Conservation (phyloP, 2,797 vertebrate species). For the Sebastes umbrosus region DNA sequence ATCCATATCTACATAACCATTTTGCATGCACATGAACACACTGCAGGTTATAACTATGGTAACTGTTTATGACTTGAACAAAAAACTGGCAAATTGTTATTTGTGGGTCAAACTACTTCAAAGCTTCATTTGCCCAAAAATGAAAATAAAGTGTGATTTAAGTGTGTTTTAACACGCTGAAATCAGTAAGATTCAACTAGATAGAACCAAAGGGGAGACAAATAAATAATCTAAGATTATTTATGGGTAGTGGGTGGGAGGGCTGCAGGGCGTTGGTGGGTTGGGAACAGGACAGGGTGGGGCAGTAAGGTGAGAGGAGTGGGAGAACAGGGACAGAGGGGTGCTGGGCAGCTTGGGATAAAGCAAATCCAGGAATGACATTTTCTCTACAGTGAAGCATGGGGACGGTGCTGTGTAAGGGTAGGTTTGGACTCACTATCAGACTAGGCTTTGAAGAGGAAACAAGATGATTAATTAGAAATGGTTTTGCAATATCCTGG, state of each 20-base stretch:
- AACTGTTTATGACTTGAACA: slow-evolving; percentile 9
- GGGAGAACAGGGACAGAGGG: slow-evolving; percentile 53
- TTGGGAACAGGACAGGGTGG: slow-evolving; percentile 41
- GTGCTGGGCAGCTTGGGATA: slow-evolving; percentile 60
- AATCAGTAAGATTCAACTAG: slow-evolving; percentile 39
- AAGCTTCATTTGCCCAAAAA: slow-evolving; percentile 47
- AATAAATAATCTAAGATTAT: slow-evolving; percentile 81
- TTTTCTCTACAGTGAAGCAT: slow-evolving; percentile 65
- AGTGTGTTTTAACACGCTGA: slow-evolving; percentile 59
- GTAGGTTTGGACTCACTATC: slow-evolving; percentile 69
- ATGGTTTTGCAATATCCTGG: slow-evolving; percentile 10
- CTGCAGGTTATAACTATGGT: not conserved
- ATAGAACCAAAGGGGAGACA: slow-evolving; percentile 36
- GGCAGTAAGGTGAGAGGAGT: slow-evolving; percentile 30
- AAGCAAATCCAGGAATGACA: slow-evolving; percentile 73
- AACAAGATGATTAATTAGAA: not conserved
- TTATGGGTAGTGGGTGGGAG: slow-evolving; percentile 65
- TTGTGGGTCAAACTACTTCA: slow-evolving; percentile 34
- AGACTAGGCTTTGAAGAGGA: slow-evolving; percentile 75
- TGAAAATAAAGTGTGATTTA: slow-evolving; percentile 44
- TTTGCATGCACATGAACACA: slow-evolving; percentile 12
- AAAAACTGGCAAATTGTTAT: slow-evolving; percentile 8
- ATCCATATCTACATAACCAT: slow-evolving; percentile 19
- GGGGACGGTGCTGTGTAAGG: slow-evolving; percentile 35
- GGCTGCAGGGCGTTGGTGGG: slow-evolving; percentile 34